Base-by-base conservation (phyloP, 2,797 vertebrate genomes). In the Sebastes minor region DNA sequence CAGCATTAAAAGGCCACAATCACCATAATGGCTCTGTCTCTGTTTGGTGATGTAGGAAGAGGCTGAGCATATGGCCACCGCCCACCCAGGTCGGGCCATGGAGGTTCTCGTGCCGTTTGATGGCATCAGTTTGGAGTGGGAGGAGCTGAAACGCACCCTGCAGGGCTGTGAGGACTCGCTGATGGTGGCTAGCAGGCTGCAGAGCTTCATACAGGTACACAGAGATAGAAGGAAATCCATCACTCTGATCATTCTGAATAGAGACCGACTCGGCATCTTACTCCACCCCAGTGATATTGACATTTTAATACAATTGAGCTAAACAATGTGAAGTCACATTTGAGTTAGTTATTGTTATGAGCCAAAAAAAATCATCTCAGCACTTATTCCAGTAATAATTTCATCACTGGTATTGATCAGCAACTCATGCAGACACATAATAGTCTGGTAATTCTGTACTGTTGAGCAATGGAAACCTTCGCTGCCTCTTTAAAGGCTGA, bases 141-240 rank as follows among this genome's bases (percentile, higher is more conserved):
- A 97, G 35, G 93, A 96, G 56, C 94, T 99, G 27, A 97, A 97
- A 14, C 53, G 89, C 13, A 96, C 96, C 0, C 88, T 99, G 1
- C 97, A 96, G 59, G 97, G 97, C 1, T 99, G 98, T 0, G 98
- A 98, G 64, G 97, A 99, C 88, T 97, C 98, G 0, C 80, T 99
- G 84, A 96, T 94, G 0, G 85, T 98, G 2, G 98, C 98, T 0
- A 94, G 96, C 2, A 93, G 97, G 1, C 91, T 99, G 13, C 98
- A 99, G 81, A 96, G 96, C 87, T 99, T 99, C 92, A 97, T 95
- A 79, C 94, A 95, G 93, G 94, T 95, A 80, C 18, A 46, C 16
- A 16, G 30, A 2, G 5, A 22, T 4, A 35, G 25, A 3, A 38
- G 6, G n/a, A 57, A 20, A 52, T 32, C 9, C 5, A 16, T 32